Evolutionary conservation across 2,797 vertebrate genomes (phyloP), one percentile per base, ranked within the genome.

Genomic region (Siniperca scherzeri): DNA sequence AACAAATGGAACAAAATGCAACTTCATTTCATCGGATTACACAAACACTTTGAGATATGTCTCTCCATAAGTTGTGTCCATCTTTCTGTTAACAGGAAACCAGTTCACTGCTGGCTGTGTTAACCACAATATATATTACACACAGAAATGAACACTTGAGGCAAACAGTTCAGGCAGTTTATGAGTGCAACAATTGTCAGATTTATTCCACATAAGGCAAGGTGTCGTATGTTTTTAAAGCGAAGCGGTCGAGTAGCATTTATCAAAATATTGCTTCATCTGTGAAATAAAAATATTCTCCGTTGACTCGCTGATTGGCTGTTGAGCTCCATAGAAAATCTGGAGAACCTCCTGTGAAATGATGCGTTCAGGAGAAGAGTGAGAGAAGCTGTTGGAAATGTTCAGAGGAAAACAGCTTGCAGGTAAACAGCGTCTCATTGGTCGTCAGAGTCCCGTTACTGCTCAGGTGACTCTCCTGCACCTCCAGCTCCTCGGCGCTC

Each of bases 401-500:
- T 70, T 67, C 12, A 27, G 14, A 65, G 10, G 40, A 30, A 50
- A 55, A 27, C n/a, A 7, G 56, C 19, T 19, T 2, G 42, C 33
- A 19, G 14, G 70, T 33, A 25, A 19, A 36, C 2, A 6, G 7
- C 3, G 76, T 95, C 95, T 84, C 92, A 96, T 53, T 96, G 95
- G 50, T 96, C 94, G 12, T 97, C 96, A 0, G 83, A 90, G 78
- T 93, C 91, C 62, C 92, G 94, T 80, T 64, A 0, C 89, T 36
- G 68, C 92, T 89, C 19, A 96, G 91, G 64, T 85, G 94, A 82
- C 94, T 93, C 82, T 96, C 96, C 76, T 98, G 98, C 27, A 98
- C 97, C 88, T 99, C 97, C 27, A 99, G 95, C 86, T 99, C 98
- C 88, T 99, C 98, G 0, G 97, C 96, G 0, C 96, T 99, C 81